phyloP scores from a whole-genome alignment of 2,797 vertebrate genomes.

The Myiotriccus ornatus region DNA sequence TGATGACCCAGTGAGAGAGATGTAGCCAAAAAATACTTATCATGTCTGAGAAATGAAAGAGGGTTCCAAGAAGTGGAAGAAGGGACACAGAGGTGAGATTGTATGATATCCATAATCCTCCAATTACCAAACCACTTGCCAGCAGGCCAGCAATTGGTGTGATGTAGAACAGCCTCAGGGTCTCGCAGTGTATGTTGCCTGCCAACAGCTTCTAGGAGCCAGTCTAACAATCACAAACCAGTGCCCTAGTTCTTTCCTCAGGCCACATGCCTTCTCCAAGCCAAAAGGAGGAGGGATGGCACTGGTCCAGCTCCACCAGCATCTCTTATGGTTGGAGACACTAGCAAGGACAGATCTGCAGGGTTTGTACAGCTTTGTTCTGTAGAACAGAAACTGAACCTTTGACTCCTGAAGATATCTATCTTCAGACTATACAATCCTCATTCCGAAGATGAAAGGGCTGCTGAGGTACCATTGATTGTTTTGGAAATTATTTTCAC shows the following conservation, averaged over 20 bases:
- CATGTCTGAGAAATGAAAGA: not conserved
- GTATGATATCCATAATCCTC: not conserved
- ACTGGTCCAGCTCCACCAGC: not conserved
- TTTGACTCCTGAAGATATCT: conserved; percentile 11
- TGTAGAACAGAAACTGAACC: conserved; percentile 9
- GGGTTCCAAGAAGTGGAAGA: not conserved
- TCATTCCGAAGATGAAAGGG: not conserved
- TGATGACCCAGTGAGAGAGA: not conserved
- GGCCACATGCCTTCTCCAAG: not conserved
- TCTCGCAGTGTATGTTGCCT: not conserved
- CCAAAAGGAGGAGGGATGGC: not conserved
- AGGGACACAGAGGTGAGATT: not conserved
- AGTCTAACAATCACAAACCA: not conserved
- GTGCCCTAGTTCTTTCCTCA: not conserved
- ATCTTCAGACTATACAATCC: conserved; percentile 1
- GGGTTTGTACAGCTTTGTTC: not conserved
- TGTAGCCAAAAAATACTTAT: not conserved
- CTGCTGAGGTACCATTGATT: conserved; percentile 27
- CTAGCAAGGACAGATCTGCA: not conserved
- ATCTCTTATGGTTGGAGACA: not conserved
- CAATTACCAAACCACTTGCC: not conserved
- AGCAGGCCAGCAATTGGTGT: not conserved
- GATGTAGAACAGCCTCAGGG: not conserved
- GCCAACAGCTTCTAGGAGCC: not conserved
- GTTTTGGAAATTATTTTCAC: conserved; percentile 40